Conservation (phyloP, 1,140 invertebrate genomes). For the Drosophila tsacasi region DNA sequence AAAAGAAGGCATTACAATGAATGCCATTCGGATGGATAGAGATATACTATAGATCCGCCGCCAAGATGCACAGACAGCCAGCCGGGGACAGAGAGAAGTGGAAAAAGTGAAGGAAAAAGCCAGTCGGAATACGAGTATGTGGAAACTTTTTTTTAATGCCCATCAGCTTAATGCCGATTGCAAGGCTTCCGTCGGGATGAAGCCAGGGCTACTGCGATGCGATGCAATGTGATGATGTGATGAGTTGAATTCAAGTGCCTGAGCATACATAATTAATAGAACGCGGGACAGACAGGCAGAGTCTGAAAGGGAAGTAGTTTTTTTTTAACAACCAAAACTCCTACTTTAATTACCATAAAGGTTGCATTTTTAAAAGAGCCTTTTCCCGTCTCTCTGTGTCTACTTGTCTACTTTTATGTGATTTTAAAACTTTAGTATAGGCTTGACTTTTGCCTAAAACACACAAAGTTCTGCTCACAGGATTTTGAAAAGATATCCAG, state of each 20-base stretch:
- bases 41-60: constrained; percentile 6
- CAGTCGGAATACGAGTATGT: constrained; percentile 33
- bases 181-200: constrained; percentile 22
- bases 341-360: constrained; percentile 54
- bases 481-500: too few species aligned
- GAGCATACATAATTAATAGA: constrained; percentile 48
- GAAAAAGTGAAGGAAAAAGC: constrained; percentile 9
- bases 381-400: not conserved
- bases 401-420: not conserved
- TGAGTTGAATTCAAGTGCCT: constrained; percentile 53
- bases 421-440: not conserved
- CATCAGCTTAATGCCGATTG: constrained; percentile 55
- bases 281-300: constrained; percentile 9
- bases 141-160: constrained; percentile 49
- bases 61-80: constrained; percentile 9
- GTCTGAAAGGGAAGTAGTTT: constrained; percentile 2
- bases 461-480: too few species aligned
- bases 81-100: not conserved
- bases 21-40: constrained; percentile 11
- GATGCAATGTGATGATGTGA: constrained; percentile 23
- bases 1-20: constrained; percentile 50
- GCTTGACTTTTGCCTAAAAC: not conserved
- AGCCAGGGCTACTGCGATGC: constrained; percentile 7
- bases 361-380: constrained; percentile 19
- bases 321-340: not conserved